Conservation (phyloP, 1,140 invertebrate species). For the Drosophila repleta region DNA sequence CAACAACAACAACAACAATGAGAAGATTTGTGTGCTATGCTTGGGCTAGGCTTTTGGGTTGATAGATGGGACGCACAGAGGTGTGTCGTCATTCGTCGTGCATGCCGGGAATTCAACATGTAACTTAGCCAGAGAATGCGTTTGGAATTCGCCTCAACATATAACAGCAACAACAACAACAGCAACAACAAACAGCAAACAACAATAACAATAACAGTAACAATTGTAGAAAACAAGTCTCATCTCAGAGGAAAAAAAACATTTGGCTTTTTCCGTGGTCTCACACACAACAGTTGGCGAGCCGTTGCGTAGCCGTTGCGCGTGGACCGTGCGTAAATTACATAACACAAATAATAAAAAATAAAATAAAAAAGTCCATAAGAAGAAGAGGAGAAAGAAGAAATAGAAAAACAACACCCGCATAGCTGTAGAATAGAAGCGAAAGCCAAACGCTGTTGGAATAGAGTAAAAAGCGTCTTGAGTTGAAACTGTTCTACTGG, state of each 20-base stretch:
- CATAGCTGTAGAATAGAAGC: slow-evolving; percentile 10
- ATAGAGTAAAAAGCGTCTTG: neutral
- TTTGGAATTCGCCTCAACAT: slow-evolving; percentile 62
- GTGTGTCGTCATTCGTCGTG: slow-evolving; percentile 67
- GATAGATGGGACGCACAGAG: slow-evolving; percentile 8
- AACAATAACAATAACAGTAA: slow-evolving; percentile 33
- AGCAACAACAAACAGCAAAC: no score
- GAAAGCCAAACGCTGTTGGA: slow-evolving; percentile 1
- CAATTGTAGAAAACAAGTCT: slow-evolving; percentile 20
- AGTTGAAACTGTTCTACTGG: neutral
- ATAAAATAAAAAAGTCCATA: slow-evolving; percentile 5
- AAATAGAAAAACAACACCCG: slow-evolving; percentile 6
- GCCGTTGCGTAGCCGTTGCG: slow-evolving; percentile 23
- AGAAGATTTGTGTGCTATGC: slow-evolving; percentile 25
- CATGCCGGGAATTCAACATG: slow-evolving; percentile 70
- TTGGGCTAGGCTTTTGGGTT: slow-evolving; percentile 9
- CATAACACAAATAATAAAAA: neutral
- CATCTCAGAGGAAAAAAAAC: slow-evolving; percentile 18
- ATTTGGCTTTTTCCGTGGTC: slow-evolving; percentile 14
- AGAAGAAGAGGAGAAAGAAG: neutral
- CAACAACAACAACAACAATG: slow-evolving; percentile 17
- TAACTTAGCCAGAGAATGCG: slow-evolving; percentile 62
- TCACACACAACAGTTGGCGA: neutral
- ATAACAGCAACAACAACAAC: slow-evolving; percentile 5
- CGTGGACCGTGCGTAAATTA: slow-evolving; percentile 25